Evolutionary conservation across 1,140 invertebrate genomes (phyloP).

Genomic region (Drosophila erecta): DNA sequence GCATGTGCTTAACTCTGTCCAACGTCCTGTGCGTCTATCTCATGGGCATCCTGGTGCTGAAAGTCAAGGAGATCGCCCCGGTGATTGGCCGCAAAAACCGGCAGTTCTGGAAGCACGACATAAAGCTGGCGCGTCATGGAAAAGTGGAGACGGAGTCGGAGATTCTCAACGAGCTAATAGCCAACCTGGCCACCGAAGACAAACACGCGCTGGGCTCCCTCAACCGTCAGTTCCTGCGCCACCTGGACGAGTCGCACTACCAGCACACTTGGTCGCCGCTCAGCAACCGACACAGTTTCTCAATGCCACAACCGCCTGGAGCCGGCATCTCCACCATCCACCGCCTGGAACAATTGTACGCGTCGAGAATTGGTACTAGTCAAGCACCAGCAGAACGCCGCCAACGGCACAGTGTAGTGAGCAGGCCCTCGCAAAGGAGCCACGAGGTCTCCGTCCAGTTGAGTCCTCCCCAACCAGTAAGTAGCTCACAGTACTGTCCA

Average conservation of each 20-base stretch:
- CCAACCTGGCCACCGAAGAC: constrained; percentile 63
- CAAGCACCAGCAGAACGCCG: constrained; percentile 1
- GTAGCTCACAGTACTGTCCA: not conserved
- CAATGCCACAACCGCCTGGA: constrained; percentile 18
- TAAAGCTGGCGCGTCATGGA: constrained; percentile 86
- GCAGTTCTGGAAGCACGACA: constrained; percentile 89
- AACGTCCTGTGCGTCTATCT: constrained; percentile 91
- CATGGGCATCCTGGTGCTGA: constrained; percentile 89
- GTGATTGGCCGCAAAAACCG: constrained; percentile 85
- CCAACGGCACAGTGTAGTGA: constrained; percentile 43
- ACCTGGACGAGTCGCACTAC: constrained; percentile 61
- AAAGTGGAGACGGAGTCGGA: constrained; percentile 54
- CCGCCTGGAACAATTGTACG: constrained; percentile 69
- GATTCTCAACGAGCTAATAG: constrained; percentile 72
- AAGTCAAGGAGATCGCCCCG: constrained; percentile 92
- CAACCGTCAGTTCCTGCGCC: constrained; percentile 58
- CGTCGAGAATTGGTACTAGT: constrained; percentile 26
- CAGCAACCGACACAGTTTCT: constrained; percentile 58
- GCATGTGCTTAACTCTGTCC: constrained; percentile 89
- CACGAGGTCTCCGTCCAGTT: constrained; percentile 30
- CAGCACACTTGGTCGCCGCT: constrained; percentile 81
- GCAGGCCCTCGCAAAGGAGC: constrained; percentile 33
- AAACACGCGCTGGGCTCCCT: constrained; percentile 51
- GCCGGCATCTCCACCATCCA: constrained; percentile 61
- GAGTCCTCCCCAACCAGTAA: constrained; percentile 34